Percentiles rank a stretch among this genome's conserved stretches.
Evolutionary conservation across 2,797 vertebrate species (phyloP).

Genomic region (Poecilia wingei): DNA sequence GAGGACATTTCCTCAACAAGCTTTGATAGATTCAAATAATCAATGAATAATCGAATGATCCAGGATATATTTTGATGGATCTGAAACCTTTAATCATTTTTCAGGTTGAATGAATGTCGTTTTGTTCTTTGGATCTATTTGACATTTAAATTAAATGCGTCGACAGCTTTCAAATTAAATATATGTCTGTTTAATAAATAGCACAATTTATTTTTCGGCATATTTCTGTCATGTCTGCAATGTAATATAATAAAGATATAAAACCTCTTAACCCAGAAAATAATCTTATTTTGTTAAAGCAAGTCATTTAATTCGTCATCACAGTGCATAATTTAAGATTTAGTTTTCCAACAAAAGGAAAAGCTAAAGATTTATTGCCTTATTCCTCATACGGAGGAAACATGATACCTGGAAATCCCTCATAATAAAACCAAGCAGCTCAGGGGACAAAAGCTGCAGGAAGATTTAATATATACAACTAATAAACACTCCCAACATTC

Average conservation of each 20-base stretch:
- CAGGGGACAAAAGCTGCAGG: slow-evolving; percentile 16
- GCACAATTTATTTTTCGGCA: background rate
- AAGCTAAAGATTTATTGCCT: slow-evolving; percentile 17
- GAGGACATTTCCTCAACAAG: no score
- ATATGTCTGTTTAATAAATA: background rate
- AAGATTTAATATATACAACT: slow-evolving; percentile 31
- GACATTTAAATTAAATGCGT: background rate
- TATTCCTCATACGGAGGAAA: slow-evolving; percentile 30
- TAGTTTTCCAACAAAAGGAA: background rate
- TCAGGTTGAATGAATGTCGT: background rate
- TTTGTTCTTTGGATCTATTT: background rate
- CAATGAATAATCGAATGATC: no score
- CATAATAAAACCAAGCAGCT: slow-evolving; percentile 29
- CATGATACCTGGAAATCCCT: slow-evolving; percentile 31
- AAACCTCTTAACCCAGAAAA: background rate
- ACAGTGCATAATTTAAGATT: background rate
- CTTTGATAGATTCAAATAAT: no score
- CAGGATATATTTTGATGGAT: no score
- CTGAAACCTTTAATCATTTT: no score
- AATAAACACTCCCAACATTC: slow-evolving; percentile 22
- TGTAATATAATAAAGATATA: background rate
- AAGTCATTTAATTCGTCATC: background rate
- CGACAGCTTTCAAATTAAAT: background rate
- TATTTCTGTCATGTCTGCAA: background rate
- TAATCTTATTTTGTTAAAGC: background rate